Percentiles rank a stretch among this genome's conserved stretches.
Conservation (phyloP, 1,140 invertebrate genomes). For the Holcopasites calliopsidis region DNA sequence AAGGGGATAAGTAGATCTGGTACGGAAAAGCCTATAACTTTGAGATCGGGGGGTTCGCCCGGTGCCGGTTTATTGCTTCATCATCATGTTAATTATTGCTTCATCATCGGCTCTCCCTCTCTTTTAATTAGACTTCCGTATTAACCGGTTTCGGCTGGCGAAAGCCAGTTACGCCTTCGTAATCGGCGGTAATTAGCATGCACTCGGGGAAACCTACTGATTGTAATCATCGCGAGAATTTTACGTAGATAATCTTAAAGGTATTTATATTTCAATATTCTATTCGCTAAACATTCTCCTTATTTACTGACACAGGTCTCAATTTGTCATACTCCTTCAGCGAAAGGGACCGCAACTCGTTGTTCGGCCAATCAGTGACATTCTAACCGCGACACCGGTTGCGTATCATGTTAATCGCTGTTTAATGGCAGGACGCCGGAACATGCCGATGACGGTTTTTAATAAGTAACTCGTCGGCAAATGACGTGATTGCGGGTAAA, state of each 20-base stretch:
- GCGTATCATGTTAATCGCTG: conserved; percentile 26
- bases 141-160: conserved; percentile 33
- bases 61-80: conserved; percentile 62
- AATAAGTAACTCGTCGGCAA: conserved; percentile 26
- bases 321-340: neutral
- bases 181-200: conserved; percentile 43
- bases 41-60: conserved; percentile 48
- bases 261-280: no score
- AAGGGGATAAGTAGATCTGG: conserved; percentile 26
- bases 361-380: conserved; percentile 2
- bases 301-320: neutral
- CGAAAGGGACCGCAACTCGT: neutral
- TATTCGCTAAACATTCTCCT: no score
- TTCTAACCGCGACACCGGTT: neutral
- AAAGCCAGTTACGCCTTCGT: conserved; percentile 25
- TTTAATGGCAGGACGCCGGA: conserved; percentile 23
- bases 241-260: neutral
- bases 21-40: conserved; percentile 57
- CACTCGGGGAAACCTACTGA: neutral
- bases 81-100: conserved; percentile 64
- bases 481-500: conserved; percentile 37
- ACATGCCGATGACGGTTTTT: conserved; percentile 35
- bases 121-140: conserved; percentile 53
- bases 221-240: conserved; percentile 4
- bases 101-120: conserved; percentile 53